Conservation (phyloP, 92 coral and sea anemone genomes). For the Desmophyllum pertusum region DNA sequence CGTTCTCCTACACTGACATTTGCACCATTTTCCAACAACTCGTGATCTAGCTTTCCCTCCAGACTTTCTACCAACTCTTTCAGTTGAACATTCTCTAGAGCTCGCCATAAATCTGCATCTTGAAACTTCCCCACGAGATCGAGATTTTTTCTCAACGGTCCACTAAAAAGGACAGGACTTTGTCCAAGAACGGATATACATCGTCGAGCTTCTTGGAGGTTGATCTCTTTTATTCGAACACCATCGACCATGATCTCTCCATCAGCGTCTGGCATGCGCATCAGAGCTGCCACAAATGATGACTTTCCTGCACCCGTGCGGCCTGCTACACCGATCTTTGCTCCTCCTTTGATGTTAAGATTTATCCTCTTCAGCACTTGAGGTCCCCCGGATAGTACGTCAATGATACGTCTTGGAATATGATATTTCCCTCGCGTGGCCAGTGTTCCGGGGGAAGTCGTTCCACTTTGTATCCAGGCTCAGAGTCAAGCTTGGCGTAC, state of each 20-base stretch:
- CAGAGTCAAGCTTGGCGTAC: not conserved
- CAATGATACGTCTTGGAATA: not conserved
- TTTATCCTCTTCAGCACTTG: slow-evolving; percentile 3
- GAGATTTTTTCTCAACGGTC: slow-evolving; percentile 65
- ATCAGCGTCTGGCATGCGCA: slow-evolving; percentile 21
- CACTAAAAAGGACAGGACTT: slow-evolving; percentile 73
- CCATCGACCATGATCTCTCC: slow-evolving; percentile 31
- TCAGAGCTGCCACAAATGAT: slow-evolving; percentile 20
- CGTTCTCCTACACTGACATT: slow-evolving; percentile 81
- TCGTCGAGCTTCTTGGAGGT: slow-evolving; percentile 72
- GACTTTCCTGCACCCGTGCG: slow-evolving; percentile 16
- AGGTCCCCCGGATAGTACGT: slow-evolving; percentile 6
- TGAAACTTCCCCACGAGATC: slow-evolving; percentile 66
- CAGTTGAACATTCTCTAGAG: slow-evolving; percentile 71
- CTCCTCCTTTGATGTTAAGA: slow-evolving; percentile 3
- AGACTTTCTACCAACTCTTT: slow-evolving; percentile 56
- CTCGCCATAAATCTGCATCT: slow-evolving; percentile 73
- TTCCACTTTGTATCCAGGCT: not conserved
- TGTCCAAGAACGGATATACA: slow-evolving; percentile 75
- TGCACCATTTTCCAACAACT: slow-evolving; percentile 70
- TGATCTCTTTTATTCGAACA: slow-evolving; percentile 22
- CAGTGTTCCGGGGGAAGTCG: slow-evolving; percentile 10
- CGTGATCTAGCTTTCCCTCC: slow-evolving; percentile 61
- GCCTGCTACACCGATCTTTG: slow-evolving; percentile 17
- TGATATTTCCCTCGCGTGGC: not conserved